These are phyloP conservation scores for Rhodophaea formosa DNA, from an alignment of 2,888 invertebrate genomes.

Conservation along the genomic window DNA sequence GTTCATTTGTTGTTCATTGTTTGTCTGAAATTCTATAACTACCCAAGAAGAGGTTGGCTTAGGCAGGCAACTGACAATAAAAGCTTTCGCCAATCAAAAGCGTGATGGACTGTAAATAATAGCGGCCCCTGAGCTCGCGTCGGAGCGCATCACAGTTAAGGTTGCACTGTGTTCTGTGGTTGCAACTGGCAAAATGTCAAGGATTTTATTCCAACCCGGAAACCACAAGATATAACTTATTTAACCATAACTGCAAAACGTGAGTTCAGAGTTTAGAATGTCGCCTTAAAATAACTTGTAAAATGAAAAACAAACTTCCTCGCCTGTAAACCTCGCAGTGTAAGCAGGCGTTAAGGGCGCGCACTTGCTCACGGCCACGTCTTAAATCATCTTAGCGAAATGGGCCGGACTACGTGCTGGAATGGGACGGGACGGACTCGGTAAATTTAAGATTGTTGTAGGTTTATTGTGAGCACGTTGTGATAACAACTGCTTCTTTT, in stretches of 20 bases:
- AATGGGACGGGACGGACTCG: constrained; percentile 26
- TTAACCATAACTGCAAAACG: background rate
- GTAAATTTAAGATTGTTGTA: background rate
- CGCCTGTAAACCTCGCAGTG: constrained; percentile 40
- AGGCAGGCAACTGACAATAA: no score
- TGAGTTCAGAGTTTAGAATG: background rate
- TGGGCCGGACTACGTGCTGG: constrained; percentile 38
- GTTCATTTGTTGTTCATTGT: no score
- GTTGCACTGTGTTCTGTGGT: no score
- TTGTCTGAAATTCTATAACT: no score
- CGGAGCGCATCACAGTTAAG: no score
- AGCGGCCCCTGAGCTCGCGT: no score
- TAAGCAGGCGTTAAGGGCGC: constrained; percentile 6
- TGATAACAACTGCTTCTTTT: no score
- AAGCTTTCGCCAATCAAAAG: no score
- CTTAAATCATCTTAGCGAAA: constrained; percentile 23
- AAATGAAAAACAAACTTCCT: constrained; percentile 11
- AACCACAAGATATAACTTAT: background rate
- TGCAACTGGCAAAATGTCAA: no score
- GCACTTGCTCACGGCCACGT: background rate
- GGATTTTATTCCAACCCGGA: no score
- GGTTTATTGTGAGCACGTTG: background rate
- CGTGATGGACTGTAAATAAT: no score
- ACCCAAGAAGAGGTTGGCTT: no score
- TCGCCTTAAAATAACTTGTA: constrained; percentile 9